These are phyloP conservation scores for Celastrina argiolus DNA, from an alignment of 2,888 invertebrate species.

Conservation along the genomic window DNA sequence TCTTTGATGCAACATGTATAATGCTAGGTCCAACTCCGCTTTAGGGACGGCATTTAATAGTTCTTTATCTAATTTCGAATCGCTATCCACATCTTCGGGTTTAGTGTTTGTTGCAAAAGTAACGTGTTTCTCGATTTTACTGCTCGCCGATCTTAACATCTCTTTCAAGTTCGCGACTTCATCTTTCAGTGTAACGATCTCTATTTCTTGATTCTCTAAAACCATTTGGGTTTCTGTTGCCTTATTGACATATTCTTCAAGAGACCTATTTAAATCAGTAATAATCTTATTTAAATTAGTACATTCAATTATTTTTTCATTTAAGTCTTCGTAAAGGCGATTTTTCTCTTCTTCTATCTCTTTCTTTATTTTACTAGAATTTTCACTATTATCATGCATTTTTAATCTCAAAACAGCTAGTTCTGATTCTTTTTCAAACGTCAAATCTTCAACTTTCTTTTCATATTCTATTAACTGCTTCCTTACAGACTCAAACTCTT, in stretches of 20 bases:
- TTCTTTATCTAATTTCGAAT: slow-evolving; percentile 47
- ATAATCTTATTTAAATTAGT: slow-evolving; percentile 70
- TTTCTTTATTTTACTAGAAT: slow-evolving; percentile 46
- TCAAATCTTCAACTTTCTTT: slow-evolving; percentile 67
- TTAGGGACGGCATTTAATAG: slow-evolving; percentile 66
- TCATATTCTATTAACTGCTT: slow-evolving; percentile 60
- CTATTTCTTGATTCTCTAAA: slow-evolving; percentile 83
- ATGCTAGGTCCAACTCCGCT: slow-evolving; percentile 86
- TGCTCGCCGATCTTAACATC: slow-evolving; percentile 48
- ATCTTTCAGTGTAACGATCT: slow-evolving; percentile 84
- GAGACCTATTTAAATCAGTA: slow-evolving; percentile 68
- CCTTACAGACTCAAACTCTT: slow-evolving; percentile 64
- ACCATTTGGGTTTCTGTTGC: slow-evolving; percentile 78
- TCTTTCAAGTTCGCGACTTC: slow-evolving; percentile 71
- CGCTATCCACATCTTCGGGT: slow-evolving; percentile 43
- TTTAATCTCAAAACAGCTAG: slow-evolving; percentile 72
- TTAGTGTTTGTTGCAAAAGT: slow-evolving; percentile 69
- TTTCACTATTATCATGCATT: slow-evolving; percentile 66
- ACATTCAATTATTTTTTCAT: slow-evolving; percentile 67
- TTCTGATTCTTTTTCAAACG: slow-evolving; percentile 74
- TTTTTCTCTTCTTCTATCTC: slow-evolving; percentile 52
- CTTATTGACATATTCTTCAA: slow-evolving; percentile 76
- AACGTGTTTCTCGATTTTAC: slow-evolving; percentile 66
- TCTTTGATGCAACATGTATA: slow-evolving; percentile 91
- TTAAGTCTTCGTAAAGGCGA: slow-evolving; percentile 52